Percentiles rank a stretch among this genome's conserved stretches.
Evolutionary conservation across 2,113 vertebrate species (phyloP).

Genomic region (Todiramphus chloris): DNA sequence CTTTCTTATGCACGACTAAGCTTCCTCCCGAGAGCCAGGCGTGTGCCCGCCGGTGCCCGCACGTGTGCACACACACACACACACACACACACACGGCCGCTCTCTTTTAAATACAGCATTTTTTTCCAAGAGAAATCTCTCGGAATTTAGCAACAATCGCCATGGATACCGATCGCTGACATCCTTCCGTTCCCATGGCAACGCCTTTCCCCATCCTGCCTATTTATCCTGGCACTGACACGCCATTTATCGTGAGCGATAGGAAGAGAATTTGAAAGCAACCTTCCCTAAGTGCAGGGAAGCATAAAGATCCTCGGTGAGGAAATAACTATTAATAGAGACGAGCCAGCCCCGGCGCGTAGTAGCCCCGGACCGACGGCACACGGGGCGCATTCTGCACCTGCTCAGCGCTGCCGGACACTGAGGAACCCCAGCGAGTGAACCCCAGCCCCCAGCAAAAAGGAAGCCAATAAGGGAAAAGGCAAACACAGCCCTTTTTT

Average conservation of each 20-base stretch:
- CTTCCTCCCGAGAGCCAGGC: neutral
- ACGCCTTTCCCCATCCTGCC: constrained; percentile 31
- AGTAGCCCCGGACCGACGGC: neutral
- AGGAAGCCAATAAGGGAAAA: rapidly evolving
- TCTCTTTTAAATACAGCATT: constrained; percentile 13
- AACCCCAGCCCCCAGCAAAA: rapidly evolving
- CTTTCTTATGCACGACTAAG: neutral
- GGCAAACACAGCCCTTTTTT: rapidly evolving
- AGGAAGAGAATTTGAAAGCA: constrained; percentile 4
- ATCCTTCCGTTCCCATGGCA: constrained; percentile 65
- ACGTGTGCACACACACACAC: neutral
- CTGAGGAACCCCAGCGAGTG: rapidly evolving
- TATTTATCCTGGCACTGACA: constrained; percentile 52
- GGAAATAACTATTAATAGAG: constrained; percentile 38
- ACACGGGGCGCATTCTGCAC: neutral
- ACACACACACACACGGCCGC: neutral
- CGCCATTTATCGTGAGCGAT: constrained; percentile 28
- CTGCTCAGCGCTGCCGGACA: neutral
- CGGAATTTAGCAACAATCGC: constrained; percentile 65
- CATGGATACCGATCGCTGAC: constrained; percentile 72
- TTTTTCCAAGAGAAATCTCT: neutral
- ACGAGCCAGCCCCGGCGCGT: neutral
- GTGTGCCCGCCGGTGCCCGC: neutral
- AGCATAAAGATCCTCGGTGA: constrained; percentile 38
- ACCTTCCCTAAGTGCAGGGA: constrained; percentile 12